A percentile compares a stretch with the other conserved stretches of the same genome.
Conservation (phyloP, 2,113 vertebrate species). For the Bagarius yarrelli region DNA sequence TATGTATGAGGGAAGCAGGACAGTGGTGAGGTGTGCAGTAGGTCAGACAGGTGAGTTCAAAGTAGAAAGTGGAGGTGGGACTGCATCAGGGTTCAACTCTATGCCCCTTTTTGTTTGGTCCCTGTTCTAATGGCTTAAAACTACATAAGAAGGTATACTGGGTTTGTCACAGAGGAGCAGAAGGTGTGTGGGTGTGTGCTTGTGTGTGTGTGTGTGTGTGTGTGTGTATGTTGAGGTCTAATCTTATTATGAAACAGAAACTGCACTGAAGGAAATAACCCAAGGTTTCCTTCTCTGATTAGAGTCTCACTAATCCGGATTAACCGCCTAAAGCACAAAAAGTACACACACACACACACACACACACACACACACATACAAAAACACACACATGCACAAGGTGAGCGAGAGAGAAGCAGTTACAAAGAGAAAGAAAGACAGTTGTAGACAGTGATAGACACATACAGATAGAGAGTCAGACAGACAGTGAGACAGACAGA, state of each 20-base stretch:
- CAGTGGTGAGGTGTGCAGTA: no score
- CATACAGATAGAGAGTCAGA: neutral
- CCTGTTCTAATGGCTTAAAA: neutral
- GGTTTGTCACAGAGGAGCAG: neutral
- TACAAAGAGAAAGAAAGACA: neutral
- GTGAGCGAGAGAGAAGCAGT: no score
- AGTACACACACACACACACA: no score
- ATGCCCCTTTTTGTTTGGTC: no score
- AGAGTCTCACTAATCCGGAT: conserved; percentile 8
- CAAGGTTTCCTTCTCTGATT: neutral
- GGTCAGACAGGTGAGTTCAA: no score
- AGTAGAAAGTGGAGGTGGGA: no score
- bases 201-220: neutral
- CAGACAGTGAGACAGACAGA: neutral
- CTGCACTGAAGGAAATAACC: conserved; percentile 9
- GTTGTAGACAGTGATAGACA: neutral
- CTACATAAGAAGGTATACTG: neutral
- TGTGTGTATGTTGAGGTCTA: neutral
- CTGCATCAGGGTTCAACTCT: no score
- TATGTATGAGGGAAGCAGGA: no score
- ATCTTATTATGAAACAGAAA: conserved; percentile 9
- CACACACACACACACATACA: no score
- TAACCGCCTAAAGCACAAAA: neutral
- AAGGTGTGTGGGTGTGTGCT: neutral
- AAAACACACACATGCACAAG: no score